Base-by-base conservation (phyloP, 2,797 vertebrate species). In the Acanthurus leucopareius region DNA sequence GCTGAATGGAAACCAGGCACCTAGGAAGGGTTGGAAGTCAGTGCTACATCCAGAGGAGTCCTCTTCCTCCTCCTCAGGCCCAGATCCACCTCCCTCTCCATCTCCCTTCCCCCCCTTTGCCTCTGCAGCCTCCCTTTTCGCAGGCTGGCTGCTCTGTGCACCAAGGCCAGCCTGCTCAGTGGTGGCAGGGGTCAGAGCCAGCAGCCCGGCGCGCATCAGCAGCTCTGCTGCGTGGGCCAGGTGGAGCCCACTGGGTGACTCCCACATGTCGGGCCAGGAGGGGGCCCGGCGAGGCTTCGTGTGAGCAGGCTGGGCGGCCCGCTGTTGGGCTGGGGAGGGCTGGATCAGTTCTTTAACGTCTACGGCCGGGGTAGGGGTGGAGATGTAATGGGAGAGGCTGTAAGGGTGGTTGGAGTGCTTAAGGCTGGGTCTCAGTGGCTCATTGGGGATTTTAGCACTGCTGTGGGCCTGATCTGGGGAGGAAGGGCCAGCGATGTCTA, bases 211-310 rank as follows among this genome's bases (percentile, higher is more conserved):
- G 35, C 97, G 95, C 94, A 98, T 97, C 92, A 98, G 95, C 92
- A 98, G 96, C 95, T 99, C 98, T 11, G 98, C 97, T 0, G 97
- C 97, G 89, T 98, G 97, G 77, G 97, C 97, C 88, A 98, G 97
- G 94, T 99, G 97, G 86, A 99, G 96, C 83, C 97, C 97, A 75
- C 95, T 97, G 90, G 95, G 95, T 1, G 95, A 98, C 96, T 98
- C 97, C 96, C 95, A 97, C 83, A 97, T 95, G 90, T 97, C 96
- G 61, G 97, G 95, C 95, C 97, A 96, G 54, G 96, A 95, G 77
- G 97, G 96, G 75, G 96, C 95, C 79, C 97, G 95, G 93, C 98
- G 97, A 7, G 96, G 95, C 94, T 98, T 98, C 90, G 94, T 94
- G 86, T 96, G 94, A 85, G 96, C 95, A 72, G 96, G 94, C 93